Conservation (phyloP, 2,113 vertebrate species). For the Promerops cafer region DNA sequence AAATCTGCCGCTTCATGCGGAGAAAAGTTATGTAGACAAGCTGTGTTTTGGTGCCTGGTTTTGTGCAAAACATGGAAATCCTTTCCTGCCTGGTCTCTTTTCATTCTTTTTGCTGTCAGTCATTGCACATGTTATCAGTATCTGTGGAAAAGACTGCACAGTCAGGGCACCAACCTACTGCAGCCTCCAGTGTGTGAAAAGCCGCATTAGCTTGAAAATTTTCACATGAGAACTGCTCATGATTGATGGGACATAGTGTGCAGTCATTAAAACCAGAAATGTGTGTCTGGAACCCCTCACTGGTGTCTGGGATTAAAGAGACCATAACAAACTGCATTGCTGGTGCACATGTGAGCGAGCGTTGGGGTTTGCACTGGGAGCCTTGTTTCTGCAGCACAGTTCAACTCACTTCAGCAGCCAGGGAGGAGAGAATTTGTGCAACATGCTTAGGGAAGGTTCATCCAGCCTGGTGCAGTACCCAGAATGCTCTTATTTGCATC, state of each 20-base stretch:
- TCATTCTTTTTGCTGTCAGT: constrained; percentile 37
- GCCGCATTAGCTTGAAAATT: background rate
- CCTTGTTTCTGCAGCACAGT: background rate
- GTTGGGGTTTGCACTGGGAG: background rate
- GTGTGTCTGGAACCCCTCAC: background rate
- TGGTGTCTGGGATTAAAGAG: background rate
- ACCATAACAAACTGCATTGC: background rate
- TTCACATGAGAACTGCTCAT: background rate
- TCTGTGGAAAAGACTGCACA: background rate
- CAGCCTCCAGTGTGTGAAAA: background rate
- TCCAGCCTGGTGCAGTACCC: background rate
- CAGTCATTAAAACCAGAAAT: background rate
- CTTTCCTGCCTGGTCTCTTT: constrained; percentile 34
- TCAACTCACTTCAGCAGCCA: background rate
- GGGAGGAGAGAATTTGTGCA: background rate
- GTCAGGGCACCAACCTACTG: background rate
- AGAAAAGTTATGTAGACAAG: constrained; percentile 23
- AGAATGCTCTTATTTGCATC: background rate
- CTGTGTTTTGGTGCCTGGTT: constrained; percentile 39
- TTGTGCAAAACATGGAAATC: constrained; percentile 24
- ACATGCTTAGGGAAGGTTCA: background rate
- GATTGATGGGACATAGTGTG: background rate
- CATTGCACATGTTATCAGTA: background rate
- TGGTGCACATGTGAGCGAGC: background rate
- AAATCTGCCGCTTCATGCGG: constrained; percentile 38